Evolutionary conservation across 2,888 invertebrate genomes (phyloP), one percentile per base, ranked within the genome.

Genomic region (Leptopilina drosophilae): DNA sequence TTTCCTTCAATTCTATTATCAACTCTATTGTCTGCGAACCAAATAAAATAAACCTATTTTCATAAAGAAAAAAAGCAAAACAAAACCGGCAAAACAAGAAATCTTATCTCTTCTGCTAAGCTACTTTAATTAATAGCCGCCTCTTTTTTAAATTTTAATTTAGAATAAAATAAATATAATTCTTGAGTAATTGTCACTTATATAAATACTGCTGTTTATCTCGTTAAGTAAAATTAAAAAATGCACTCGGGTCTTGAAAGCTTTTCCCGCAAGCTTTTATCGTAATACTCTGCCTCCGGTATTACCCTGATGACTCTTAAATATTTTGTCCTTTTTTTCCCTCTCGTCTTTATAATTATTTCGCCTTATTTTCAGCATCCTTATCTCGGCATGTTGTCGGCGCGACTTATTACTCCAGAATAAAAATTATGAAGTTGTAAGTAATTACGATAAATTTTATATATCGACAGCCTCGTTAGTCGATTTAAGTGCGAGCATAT

Each of bases 371-470:
- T 69, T 12, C 26, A 53, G 69, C 14, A 53, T 53, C 53, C 69
- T 69, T 69, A 69, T 53, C 73, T 73, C 9, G 33, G 14, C 56
- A 56, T 53, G 33, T 73, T 40, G 33, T 26, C 40, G 33, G n/a
- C 9, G 56, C 73, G 40, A 73, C 73, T 73, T 73, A 73, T 73
- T 73, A 73, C 56, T 56, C 14, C 14, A 8, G 49, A 73, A 73
- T 56, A 56, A 73, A 73, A 73, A 53, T 56, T 73, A 73, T 56
- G 5, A 73, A 56, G 56, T 56, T 56, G 73, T 73, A 73, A 53
- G 69, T 69, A 69, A 56, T 73, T 73, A 73, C 53, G 56, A 73
- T 56, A 73, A 73, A 73, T 73, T 73, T 73, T 56, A 56, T 20
- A 56, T 56, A 73, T 56, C 73, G 33, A 73, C 33, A 56, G 26